Conservation (phyloP, 2,888 invertebrate species). For the Caenorhabditis sp. region DNA sequence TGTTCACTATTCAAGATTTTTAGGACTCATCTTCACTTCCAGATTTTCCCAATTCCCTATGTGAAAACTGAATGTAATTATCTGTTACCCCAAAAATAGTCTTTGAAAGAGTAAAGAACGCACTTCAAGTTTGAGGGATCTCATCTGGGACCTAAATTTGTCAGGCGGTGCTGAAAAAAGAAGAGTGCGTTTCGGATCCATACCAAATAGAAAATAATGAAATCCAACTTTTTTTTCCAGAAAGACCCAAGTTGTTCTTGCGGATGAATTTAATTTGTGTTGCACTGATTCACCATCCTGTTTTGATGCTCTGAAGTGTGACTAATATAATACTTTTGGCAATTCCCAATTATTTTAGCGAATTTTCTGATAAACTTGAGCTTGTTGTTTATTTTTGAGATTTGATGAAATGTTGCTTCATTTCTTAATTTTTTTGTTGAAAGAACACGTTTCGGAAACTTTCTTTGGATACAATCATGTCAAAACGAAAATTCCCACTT, state of each 20-base stretch:
- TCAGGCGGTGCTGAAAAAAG: background rate
- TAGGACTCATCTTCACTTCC: background rate
- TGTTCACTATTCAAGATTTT: background rate
- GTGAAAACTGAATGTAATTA: too few relatives aligned
- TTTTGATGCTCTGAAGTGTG: conserved; percentile 32
- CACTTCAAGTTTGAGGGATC: too few relatives aligned
- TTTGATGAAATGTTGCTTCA: too few relatives aligned
- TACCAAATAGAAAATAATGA: background rate
- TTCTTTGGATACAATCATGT: too few relatives aligned
- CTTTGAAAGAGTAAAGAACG: too few relatives aligned
- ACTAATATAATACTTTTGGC: conserved; percentile 25
- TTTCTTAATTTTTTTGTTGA: too few relatives aligned
- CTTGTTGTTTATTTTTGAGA: background rate
- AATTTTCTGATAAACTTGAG: background rate
- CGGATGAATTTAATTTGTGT: conserved; percentile 50
- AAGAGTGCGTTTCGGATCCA: background rate
- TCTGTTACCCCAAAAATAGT: too few relatives aligned
- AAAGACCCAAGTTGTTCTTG: conserved; percentile 31
- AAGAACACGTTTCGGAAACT: too few relatives aligned
- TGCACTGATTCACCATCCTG: conserved; percentile 48
- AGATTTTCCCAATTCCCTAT: conserved; percentile 14
- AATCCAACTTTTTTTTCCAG: background rate
- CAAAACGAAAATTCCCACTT: too few relatives aligned
- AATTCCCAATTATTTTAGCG: background rate
- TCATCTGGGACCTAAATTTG: background rate